Base-by-base conservation (phyloP, 2,797 vertebrate genomes). In the Myotis pilosus region DNA sequence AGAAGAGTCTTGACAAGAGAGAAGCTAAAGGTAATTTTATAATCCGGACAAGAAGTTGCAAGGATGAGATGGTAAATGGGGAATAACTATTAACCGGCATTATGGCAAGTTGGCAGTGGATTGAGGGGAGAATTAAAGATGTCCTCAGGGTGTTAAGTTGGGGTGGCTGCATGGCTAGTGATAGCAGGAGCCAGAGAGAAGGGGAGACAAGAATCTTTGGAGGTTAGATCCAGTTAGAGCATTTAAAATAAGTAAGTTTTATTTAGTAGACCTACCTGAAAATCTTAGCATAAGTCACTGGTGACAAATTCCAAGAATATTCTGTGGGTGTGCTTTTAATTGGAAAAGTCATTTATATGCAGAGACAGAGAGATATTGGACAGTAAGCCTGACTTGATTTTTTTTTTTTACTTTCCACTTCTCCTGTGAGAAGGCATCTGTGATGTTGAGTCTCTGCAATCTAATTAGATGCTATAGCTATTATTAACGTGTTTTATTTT, bases 301-400 rank as follows among this genome's bases (percentile, higher is more conserved):
- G 41, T 47, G 30, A 75, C 36, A 79, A 92, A 82, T 78, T 47
- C 47, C 68, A 87, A 64, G 17, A 74, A 64, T 96, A 80, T 74
- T 75, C 55, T n/a, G 23, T 72, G 33, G 64, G 28, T 75, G 8
- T 90, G 28, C 41, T 72, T 82, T 82, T 95, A 93, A 89, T 90
- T 85, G 69, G 68, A 85, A 95, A 93, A 92, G 85, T 36, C 36
- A 76, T 94, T 78, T 96, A 38, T 75, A 68, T 76, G 47, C 74
- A 95, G 28, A 92, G 17, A 33, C 60, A 71, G 51, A 80, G 30
- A 91, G 33, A 64, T 74, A 62, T 51, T 85, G 64, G 19, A 79
- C 49, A 91, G 28, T 79, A 85, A 89, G 84, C 20, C 22, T 81
- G 62, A 55, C 28, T 38, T 44, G 22, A 22, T 22, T 57, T 62